Evolutionary conservation across 2,113 vertebrate species (phyloP).

Genomic region (Epinephelus cyanopodus): DNA sequence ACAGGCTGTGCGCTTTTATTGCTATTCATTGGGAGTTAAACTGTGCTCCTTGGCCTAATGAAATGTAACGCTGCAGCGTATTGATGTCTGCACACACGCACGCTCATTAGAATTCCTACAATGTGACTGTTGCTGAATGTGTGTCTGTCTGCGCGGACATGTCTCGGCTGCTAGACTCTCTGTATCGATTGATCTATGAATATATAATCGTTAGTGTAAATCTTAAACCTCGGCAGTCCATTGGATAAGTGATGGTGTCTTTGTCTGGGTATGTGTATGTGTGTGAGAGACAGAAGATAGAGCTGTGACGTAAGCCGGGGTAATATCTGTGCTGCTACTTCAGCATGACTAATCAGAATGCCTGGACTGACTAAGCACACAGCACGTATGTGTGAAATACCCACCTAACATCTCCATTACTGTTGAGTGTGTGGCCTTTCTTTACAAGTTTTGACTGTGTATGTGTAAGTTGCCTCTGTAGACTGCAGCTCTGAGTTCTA

Average conservation of each 20-base stretch:
- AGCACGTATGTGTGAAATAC: conserved; percentile 27
- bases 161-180: conserved; percentile 67
- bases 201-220: conserved; percentile 81
- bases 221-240: conserved; percentile 61
- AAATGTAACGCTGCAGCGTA: conserved; percentile 80
- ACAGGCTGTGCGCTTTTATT: conserved; percentile 75
- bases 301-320: conserved; percentile 19
- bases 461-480: not conserved
- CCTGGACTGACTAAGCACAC: conserved; percentile 32
- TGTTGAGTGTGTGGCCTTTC: not conserved
- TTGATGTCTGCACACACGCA: conserved; percentile 57
- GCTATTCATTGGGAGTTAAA: conserved; percentile 80
- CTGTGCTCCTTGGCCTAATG: conserved; percentile 77
- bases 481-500: not conserved
- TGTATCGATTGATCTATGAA: conserved; percentile 84
- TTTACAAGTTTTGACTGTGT: not conserved
- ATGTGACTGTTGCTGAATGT: conserved; percentile 48
- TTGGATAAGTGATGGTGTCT: conserved; percentile 43
- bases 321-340: conserved; percentile 17
- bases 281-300: not conserved
- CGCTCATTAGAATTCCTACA: conserved; percentile 72
- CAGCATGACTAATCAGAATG: conserved; percentile 35
- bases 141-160: conserved; percentile 49
- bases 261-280: conserved; percentile 11
- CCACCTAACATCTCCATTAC: not conserved